Conservation (phyloP, 2,113 vertebrate genomes). For the Eretmochelys imbricata region DNA sequence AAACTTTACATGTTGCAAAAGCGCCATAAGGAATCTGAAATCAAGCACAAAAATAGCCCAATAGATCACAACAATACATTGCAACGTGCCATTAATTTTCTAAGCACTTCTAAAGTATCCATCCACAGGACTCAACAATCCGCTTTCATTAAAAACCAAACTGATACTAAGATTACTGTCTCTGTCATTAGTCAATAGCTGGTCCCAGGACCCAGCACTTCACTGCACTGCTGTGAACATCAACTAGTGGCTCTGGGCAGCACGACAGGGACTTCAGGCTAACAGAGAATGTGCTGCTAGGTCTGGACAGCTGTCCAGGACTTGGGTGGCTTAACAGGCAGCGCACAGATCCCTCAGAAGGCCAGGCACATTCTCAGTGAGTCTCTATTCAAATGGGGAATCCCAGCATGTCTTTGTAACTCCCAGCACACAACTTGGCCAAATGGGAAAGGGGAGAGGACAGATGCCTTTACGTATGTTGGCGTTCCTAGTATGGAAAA, state of each 20-base stretch:
- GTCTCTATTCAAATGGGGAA: background rate
- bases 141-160: background rate
- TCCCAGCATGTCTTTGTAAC: background rate
- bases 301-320: background rate
- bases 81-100: background rate
- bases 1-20: conserved; percentile 92
- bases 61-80: background rate
- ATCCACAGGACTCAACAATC: background rate
- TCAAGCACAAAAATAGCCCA: background rate
- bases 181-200: background rate
- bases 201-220: background rate
- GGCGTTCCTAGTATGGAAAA: background rate
- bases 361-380: background rate
- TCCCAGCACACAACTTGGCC: accelerated
- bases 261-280: accelerated
- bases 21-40: conserved; percentile 88
- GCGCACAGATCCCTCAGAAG: background rate
- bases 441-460: background rate
- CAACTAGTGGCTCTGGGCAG: background rate
- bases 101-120: background rate
- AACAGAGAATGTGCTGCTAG: background rate
- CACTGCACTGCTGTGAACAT: background rate
- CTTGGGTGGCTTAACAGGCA: background rate
- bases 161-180: background rate
- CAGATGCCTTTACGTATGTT: accelerated